phyloP scores from a whole-genome alignment of 92 coral and sea anemone genomes.

The Phenganax stokvisi region DNA sequence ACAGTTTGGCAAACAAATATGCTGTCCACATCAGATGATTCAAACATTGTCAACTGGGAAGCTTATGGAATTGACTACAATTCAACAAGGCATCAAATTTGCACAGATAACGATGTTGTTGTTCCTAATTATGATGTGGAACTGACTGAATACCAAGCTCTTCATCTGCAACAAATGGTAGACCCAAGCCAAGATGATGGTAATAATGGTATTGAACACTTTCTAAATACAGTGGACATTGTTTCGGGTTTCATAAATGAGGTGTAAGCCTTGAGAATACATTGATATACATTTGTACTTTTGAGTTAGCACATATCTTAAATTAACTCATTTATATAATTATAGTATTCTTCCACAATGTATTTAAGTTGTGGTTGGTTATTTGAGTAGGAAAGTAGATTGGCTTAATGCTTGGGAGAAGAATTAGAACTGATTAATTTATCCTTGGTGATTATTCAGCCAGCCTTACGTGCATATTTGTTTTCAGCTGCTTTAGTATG shows the following conservation, averaged over 20 bases:
- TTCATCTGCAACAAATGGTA: conserved; percentile 26
- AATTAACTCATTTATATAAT: no score
- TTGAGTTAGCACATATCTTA: not conserved
- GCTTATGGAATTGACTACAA: conserved; percentile 43
- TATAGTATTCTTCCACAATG: no score
- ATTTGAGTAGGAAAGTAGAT: no score
- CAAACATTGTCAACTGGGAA: conserved; percentile 30
- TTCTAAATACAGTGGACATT: conserved; percentile 20
- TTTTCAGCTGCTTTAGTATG: no score
- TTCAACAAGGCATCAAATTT: conserved; percentile 21
- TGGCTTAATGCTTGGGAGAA: no score
- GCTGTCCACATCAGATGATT: conserved; percentile 29
- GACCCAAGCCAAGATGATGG: conserved; percentile 35
- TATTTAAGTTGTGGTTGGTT: no score
- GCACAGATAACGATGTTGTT: conserved; percentile 34
- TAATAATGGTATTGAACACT: conserved; percentile 42
- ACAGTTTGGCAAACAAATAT: conserved; percentile 22
- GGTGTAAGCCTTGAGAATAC: not conserved
- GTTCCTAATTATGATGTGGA: conserved; percentile 27
- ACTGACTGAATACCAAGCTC: conserved; percentile 29
- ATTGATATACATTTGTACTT: not conserved
- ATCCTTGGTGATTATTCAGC: no score
- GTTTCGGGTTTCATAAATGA: not conserved
- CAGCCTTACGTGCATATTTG: no score
- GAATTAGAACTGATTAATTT: no score